These are phyloP conservation scores for Nomada hirtipes DNA, from an alignment of 2,888 invertebrate genomes.

Conservation along the genomic window DNA sequence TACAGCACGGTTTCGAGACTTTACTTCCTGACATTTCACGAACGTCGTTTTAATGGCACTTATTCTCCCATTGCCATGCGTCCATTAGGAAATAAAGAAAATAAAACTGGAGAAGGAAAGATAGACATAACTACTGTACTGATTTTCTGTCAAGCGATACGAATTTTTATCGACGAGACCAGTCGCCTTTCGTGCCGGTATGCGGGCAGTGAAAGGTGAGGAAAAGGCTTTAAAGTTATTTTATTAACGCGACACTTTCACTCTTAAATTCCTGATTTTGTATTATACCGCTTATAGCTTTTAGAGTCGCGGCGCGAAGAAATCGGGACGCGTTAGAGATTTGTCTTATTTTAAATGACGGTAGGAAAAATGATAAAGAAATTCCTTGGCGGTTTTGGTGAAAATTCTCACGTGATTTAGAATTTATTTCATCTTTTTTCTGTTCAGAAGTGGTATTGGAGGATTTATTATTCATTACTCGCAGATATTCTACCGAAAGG, in stretches of 20 bases:
- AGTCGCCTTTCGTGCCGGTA: no score
- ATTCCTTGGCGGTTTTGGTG: no score
- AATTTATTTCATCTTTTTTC: no score
- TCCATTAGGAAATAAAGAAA: not conserved
- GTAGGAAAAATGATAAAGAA: no score
- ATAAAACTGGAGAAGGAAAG: not conserved
- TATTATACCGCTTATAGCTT: not conserved
- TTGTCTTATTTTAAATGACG: no score
- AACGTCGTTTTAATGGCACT: conserved; percentile 11
- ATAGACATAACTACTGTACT: not conserved
- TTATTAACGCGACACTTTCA: conserved; percentile 7
- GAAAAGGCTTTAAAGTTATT: not conserved
- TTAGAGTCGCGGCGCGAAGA: no score
- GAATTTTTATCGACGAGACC: not conserved
- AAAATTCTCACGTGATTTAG: no score
- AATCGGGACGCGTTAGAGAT: no score
- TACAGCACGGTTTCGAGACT: conserved; percentile 21
- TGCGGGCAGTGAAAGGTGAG: not conserved
- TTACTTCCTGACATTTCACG: conserved; percentile 43
- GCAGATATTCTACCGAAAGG: no score
- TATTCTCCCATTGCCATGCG: not conserved
- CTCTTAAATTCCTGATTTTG: not conserved
- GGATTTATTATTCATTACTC: no score
- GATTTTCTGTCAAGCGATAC: not conserved
- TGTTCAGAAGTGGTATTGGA: no score